Evolutionary conservation across 23 tunicate genomes (phyloP), one percentile per base, ranked within the genome.

Genomic region (Corella eumyota): DNA sequence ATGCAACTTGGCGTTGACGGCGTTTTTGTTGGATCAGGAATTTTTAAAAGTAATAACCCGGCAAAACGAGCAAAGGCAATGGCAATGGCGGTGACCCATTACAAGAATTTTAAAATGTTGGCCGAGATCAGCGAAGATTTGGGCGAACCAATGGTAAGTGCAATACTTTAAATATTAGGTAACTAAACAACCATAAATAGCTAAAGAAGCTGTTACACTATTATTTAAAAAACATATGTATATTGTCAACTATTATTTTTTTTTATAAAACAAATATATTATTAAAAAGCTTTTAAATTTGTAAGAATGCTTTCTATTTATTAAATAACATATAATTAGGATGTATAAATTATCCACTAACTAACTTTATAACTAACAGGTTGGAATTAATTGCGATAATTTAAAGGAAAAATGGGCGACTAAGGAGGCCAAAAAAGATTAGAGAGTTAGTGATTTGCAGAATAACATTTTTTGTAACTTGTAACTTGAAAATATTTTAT

Each of bases 1-100:
- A 82, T 82, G 92, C 92, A 82, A 38, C 55, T 82, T 26, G 92
- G 92, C 6, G 92, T 82, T 11, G 92, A 82, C 36, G 92, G 92
- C 9, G 92, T 82, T 4, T 82, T 82, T 61, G 92, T 82, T 1
- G 92, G 92, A n/a, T 82, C 92, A 1, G 92, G 92, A 5, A 82
- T 82, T 25, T 82, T 82, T 49, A 82, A 82, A 44, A 82, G 92
- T 35, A 35, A 46, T 26, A 24, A 48, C 45, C 92, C 92, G 0
- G 70, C 50, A 38, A 82, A 74, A 35, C 73, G 92, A 29, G 92
- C 81, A 2, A 51, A 61, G 27, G 92, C 92, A 44, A 82, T 82
- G 92, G 92, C 60, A 25, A 60, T 74, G 45, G 81, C 92, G 38
- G 92, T 82, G 6, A 58, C 61, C 20, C 76, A 83, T 68, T 83